phyloP scores from a whole-genome alignment of 2,888 invertebrate genomes.

The Caenorhabditis sp. region DNA sequence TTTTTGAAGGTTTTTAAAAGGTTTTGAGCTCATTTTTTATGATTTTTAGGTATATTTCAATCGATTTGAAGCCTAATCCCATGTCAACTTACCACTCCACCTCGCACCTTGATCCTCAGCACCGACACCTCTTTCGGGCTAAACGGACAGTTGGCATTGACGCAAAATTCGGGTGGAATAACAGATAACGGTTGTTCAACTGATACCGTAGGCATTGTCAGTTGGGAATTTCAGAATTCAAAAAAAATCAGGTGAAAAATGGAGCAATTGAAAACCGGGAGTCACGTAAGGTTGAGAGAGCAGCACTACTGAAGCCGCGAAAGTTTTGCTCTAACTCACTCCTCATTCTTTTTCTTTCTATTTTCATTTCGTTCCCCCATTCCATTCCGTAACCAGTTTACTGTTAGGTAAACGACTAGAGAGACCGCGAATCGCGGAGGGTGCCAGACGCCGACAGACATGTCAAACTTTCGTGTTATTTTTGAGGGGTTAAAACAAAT shows the following conservation, averaged over 20 bases:
- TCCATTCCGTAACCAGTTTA: neutral
- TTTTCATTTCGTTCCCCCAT: neutral
- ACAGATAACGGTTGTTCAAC: conserved; percentile 48
- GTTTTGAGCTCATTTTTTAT: no score
- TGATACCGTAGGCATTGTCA: conserved; percentile 35
- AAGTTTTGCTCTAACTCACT: no score
- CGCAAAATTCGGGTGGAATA: conserved; percentile 52
- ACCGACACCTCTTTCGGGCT: conserved; percentile 64
- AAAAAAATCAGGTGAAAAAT: conserved; percentile 10
- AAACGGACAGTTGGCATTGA: conserved; percentile 62
- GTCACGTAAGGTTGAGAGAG: neutral
- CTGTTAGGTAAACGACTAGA: neutral
- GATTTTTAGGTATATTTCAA: no score
- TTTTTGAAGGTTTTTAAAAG: no score
- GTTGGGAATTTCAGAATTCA: neutral
- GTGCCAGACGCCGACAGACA: conserved; percentile 10
- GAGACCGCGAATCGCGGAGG: no score
- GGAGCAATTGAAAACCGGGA: neutral
- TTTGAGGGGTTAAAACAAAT: conserved; percentile 56
- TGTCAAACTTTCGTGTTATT: conserved; percentile 58
- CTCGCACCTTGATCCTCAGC: conserved; percentile 64
- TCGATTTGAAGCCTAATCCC: no score
- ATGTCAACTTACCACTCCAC: conserved; percentile 57
- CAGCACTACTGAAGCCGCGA: no score
- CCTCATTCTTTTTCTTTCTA: no score